Evolutionary conservation across 2,888 invertebrate genomes (phyloP).

Genomic region (Lasioglossum villosulum): DNA sequence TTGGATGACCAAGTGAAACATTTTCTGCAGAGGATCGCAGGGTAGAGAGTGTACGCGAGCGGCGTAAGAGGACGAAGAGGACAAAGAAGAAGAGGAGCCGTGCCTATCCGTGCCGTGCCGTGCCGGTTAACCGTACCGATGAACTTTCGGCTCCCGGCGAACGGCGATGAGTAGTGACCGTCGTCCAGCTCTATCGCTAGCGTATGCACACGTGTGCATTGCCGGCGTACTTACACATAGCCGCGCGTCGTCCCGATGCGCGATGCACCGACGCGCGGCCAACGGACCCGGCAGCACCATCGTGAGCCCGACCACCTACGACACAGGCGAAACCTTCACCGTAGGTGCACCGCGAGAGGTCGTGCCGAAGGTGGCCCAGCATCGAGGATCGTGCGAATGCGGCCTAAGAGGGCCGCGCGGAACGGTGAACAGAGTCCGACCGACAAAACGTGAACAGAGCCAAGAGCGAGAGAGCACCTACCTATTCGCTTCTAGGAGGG

Average conservation of each 20-base stretch:
- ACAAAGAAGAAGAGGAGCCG: constrained; percentile 44
- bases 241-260: background rate
- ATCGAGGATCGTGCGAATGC: constrained; percentile 82
- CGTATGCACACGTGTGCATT: constrained; percentile 16
- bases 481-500: background rate
- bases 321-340: constrained; percentile 71
- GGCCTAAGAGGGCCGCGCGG: constrained; percentile 66
- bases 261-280: constrained; percentile 17
- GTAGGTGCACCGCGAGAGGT: constrained; percentile 78
- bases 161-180: constrained; percentile 81
- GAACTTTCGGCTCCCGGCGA: constrained; percentile 78
- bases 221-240: constrained; percentile 11
- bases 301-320: constrained; percentile 68
- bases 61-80: constrained; percentile 11
- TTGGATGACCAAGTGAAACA: constrained; percentile 7
- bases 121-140: constrained; percentile 79
- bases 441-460: constrained; percentile 31
- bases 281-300: constrained; percentile 32
- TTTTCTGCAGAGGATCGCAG: background rate
- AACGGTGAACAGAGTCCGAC: constrained; percentile 62
- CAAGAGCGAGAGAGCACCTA: constrained; percentile 11
- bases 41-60: background rate
- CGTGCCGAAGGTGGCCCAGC: constrained; percentile 82
- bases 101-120: constrained; percentile 67
- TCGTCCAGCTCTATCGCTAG: constrained; percentile 78